Evolutionary conservation across 2,888 invertebrate genomes (phyloP), one percentile per base, ranked within the genome.

Genomic region (Troilus luridus): DNA sequence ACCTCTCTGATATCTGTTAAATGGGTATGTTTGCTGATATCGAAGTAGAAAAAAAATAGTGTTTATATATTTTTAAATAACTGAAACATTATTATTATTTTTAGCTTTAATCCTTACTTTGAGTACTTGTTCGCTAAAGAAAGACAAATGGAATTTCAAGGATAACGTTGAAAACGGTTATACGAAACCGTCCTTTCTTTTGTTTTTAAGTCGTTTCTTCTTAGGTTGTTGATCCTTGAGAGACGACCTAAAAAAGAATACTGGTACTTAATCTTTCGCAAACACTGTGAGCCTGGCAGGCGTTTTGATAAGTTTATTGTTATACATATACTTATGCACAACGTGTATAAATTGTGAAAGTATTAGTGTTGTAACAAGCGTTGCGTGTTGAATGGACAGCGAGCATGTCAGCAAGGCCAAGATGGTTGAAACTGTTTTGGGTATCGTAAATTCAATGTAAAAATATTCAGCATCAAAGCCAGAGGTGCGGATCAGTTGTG

Each of bases 131-230:
- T 41, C 41, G 17, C 14, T 19, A 2, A 14, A 19, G 72, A 41
- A 77, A 77, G 41, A 41, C 41, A 77, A 41, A 77, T 77, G 19
- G 72, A 27, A 77, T 77, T 77, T 19, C 72, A 77, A 77, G 27
- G 72, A 77, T 77, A 77, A 41, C 27, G 10, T 77, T 41, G 19
- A 41, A 41, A 77, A 77, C 27, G 72, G 17, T 77, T 41, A 27
- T 8, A 77, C 72, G 19, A 41, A 41, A 41, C 27, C 19, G 27
- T 41, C 17, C 27, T 77, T 77, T 77, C 27, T 77, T 77, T 41
- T 77, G 27, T 77, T 77, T 41, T 77, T 17, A 77, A 77, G 41
- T 41, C 72, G 72, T 41, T 77, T 77, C 41, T 41, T 77, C 72
- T 77, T 19, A 77, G 17, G 17, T 19, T 77, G 72, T 77, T 77